phyloP scores from a whole-genome alignment of 2,797 vertebrate species.

The Perodicticus potto region DNA sequence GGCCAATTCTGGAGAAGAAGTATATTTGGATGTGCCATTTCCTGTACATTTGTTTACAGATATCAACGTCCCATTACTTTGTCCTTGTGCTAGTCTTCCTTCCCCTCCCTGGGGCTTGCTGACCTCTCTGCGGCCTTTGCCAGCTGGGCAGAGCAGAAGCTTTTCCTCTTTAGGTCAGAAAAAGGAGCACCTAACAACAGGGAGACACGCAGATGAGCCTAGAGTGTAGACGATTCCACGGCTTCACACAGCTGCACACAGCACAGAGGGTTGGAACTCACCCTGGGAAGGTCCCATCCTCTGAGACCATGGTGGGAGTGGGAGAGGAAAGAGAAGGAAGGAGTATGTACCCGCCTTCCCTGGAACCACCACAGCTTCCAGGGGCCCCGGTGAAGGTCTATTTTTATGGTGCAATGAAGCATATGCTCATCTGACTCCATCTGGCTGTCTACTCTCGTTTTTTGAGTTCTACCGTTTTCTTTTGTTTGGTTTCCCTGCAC shows the following conservation, averaged over 20 bases:
- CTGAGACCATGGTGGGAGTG: not conserved
- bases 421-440: not conserved
- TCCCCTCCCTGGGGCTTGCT: not conserved
- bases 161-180: not conserved
- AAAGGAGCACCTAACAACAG: not conserved
- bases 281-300: not conserved
- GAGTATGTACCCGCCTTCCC: not conserved
- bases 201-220: not conserved
- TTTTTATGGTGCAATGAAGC: not conserved
- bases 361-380: not conserved
- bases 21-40: not conserved
- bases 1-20: not conserved
- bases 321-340: not conserved
- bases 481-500: not conserved
- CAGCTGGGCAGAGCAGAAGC: not conserved
- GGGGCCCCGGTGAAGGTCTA: rapidly evolving
- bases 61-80: not conserved
- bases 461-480: not conserved
- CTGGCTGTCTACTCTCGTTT: not conserved
- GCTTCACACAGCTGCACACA: rapidly evolving
- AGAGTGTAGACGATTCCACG: not conserved
- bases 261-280: no score
- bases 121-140: not conserved
- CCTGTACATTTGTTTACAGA: slow-evolving; percentile 15
- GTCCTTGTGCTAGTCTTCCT: not conserved